These are phyloP conservation scores for Apis dorsata DNA, from an alignment of 1,140 invertebrate genomes.

Conservation along the genomic window DNA sequence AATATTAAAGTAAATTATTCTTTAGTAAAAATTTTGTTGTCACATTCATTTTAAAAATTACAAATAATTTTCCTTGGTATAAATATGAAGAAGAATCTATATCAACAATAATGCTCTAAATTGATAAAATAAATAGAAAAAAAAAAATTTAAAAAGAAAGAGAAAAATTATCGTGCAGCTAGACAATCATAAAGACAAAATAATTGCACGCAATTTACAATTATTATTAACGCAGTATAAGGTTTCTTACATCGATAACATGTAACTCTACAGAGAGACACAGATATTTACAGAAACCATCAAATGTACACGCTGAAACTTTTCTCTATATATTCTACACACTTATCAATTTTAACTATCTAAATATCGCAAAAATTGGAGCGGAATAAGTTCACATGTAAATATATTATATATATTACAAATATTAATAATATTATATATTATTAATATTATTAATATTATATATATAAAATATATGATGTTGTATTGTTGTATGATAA, in stretches of 20 bases:
- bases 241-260: constrained; percentile 58
- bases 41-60: background rate
- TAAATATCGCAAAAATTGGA: constrained; percentile 29
- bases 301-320: constrained; percentile 22
- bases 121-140: constrained; percentile 9
- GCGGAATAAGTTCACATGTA: constrained; percentile 24
- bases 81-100: background rate
- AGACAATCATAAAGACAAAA: background rate
- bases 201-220: constrained; percentile 54
- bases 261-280: background rate
- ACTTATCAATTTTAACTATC: constrained; percentile 34
- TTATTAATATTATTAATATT: no score
- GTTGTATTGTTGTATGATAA: no score
- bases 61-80: background rate
- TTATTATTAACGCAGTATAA: constrained; percentile 66
- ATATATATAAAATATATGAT: background rate
- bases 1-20: background rate
- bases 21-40: background rate
- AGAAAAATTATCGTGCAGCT: background rate
- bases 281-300: constrained; percentile 25
- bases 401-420: constrained; percentile 36
- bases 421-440: no score
- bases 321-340: constrained; percentile 10
- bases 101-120: background rate
- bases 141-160: no score